Evolutionary conservation across 2,113 vertebrate genomes (phyloP), one percentile per base, ranked within the genome.

Genomic region (Himantopus leucocephalus): DNA sequence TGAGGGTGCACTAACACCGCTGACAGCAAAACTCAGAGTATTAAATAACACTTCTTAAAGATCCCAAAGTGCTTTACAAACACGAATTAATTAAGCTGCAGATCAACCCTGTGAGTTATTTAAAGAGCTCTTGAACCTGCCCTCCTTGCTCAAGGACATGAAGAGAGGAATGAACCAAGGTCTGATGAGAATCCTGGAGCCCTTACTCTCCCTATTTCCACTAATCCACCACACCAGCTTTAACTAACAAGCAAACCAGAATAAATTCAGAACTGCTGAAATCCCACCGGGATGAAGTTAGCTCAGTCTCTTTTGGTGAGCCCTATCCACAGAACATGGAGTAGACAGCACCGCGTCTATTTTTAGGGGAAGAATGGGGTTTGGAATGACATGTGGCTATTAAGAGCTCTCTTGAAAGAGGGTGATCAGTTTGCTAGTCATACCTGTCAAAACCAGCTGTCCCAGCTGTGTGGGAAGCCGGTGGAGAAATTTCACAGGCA

Each of bases 21-120:
- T 85, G 77, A 89, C 60, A 89, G 91, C 68, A 95, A 91, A 91
- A 87, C 45, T 52, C 1, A 2, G 48, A 55, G 30, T 72, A 87
- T 81, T 97, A 94, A 89, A 71, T 84, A 95, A 90, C 48, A 41
- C 52, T 78, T 91, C 73, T 50, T 75, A 84, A 82, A 86, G 58
- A 89, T 95, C 26, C 77, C 76, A 29, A 92, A 91, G 83, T 89
- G 83, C 45, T 89, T 92, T 85, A 89, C 2, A 23, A 87, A 95
- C 73, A 39, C 18, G 29, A 91, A 92, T 81, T 86, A 95, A 95
- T 93, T 94, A 91, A 93, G 58, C 58, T 60, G 29, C 66, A 95
- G 66, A 66, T 50, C 80, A 87, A 41, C 37, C 20, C 37, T 17
- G 53, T 0, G 0, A 76, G 91, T 76, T 90, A 82, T 87, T 92